phyloP scores from a whole-genome alignment of 2,888 invertebrate species.

The Mesorhabditis sp. region DNA sequence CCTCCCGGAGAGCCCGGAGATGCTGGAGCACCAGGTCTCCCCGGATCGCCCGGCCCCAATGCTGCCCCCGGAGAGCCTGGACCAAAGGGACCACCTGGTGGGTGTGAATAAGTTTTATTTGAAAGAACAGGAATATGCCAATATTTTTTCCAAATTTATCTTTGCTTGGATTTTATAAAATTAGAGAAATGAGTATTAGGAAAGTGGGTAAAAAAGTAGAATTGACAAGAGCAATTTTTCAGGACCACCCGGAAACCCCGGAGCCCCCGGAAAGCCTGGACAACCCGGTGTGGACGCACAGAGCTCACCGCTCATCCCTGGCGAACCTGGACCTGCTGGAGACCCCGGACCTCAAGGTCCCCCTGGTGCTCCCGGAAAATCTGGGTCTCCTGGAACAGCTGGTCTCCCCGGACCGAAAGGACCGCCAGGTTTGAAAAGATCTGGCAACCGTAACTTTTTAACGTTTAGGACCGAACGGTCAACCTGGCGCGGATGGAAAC shows the following conservation, averaged over 20 bases:
- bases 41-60: neutral
- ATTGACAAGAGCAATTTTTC: conserved; percentile 13
- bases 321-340: conserved; percentile 40
- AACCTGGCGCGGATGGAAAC: conserved; percentile 3
- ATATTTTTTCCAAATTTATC: neutral
- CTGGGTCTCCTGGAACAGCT: neutral
- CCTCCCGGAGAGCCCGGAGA: neutral
- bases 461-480: neutral
- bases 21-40: conserved; percentile 5
- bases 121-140: too few species aligned
- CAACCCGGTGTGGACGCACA: neutral
- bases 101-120: too few species aligned
- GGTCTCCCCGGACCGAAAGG: conserved; percentile 18
- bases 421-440: neutral
- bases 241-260: conserved; percentile 29
- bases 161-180: neutral
- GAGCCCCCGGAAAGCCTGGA: neutral
- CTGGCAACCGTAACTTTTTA: neutral
- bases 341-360: conserved; percentile 45
- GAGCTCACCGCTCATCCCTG: neutral
- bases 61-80: neutral
- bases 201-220: neutral
- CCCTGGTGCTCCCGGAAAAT: conserved; percentile 35
- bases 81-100: conserved; percentile 1
- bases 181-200: too few species aligned